A percentile compares a stretch with the other conserved stretches of the same genome.
Evolutionary conservation across 2,888 invertebrate species (phyloP).

Genomic region (Melolontha melolontha): DNA sequence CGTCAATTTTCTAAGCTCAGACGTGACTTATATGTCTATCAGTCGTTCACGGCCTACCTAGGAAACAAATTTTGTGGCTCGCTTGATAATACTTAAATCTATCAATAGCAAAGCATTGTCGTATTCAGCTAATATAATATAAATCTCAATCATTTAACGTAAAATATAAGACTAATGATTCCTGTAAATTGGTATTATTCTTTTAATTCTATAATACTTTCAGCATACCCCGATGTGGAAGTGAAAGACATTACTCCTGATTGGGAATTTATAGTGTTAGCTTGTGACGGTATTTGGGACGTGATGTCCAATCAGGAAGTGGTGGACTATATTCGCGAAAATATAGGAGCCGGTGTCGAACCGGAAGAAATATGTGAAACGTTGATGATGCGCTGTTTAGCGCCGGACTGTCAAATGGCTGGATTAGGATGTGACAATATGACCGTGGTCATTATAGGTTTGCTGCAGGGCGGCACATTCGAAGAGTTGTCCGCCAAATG

Average conservation of each 20-base stretch:
- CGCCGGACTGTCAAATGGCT: slow-evolving; percentile 97
- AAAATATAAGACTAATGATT: no score
- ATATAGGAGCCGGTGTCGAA: slow-evolving; percentile 84
- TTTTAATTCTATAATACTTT: slow-evolving; percentile 38
- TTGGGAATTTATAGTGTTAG: slow-evolving; percentile 96
- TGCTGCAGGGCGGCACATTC: slow-evolving; percentile 72
- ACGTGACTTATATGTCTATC: no score
- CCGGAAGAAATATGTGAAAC: slow-evolving; percentile 97
- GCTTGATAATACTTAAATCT: no score
- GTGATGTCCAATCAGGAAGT: slow-evolving; percentile 96
- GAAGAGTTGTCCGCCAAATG: slow-evolving; percentile 63
- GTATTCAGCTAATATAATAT: no score
- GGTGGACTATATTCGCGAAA: slow-evolving; percentile 86
- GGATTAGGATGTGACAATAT: slow-evolving; percentile 99
- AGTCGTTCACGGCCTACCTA: no score
- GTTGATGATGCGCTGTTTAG: slow-evolving; percentile 93
- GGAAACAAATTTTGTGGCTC: no score
- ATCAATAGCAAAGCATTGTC: no score
- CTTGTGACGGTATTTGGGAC: slow-evolving; percentile 99
- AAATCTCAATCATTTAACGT: no score
- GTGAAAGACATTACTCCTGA: slow-evolving; percentile 84
- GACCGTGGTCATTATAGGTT: slow-evolving; percentile 93
- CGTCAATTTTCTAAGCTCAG: no score
- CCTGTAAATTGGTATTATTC: no score
- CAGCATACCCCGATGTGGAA: slow-evolving; percentile 94